These are phyloP conservation scores for Drosophila yooni DNA, from an alignment of 2,888 invertebrate genomes.

Conservation along the genomic window DNA sequence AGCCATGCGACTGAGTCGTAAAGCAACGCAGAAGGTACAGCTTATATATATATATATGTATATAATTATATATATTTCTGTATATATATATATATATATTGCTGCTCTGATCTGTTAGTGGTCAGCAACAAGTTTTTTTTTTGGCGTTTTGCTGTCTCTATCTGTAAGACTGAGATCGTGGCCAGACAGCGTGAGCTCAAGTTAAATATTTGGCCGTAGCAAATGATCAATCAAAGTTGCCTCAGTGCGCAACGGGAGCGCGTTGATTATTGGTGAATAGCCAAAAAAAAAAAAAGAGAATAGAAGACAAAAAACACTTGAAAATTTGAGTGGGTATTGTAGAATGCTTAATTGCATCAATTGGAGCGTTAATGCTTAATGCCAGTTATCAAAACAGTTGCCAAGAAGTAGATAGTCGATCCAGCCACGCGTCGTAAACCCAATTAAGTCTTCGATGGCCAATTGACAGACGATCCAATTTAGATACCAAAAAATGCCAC, in stretches of 20 bases:
- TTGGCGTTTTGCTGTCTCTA: constrained; percentile 7
- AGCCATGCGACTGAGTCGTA: constrained; percentile 61
- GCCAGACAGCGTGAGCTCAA: constrained; percentile 66
- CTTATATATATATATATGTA: constrained; percentile 12
- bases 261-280: constrained; percentile 13
- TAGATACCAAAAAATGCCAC: constrained; percentile 5
- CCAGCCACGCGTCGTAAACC: constrained; percentile 32
- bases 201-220: constrained; percentile 68
- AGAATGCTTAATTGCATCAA: constrained; percentile 60
- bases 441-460: constrained; percentile 40
- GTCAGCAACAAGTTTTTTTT: constrained; percentile 51
- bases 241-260: constrained; percentile 43
- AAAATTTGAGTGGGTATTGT: constrained; percentile 2
- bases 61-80: background rate
- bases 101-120: constrained; percentile 31
- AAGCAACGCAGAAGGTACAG: constrained; percentile 22
- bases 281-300: background rate
- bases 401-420: background rate
- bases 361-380: constrained; percentile 67
- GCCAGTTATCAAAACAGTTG: constrained; percentile 6
- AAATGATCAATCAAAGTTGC: constrained; percentile 74
- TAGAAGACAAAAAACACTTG: background rate
- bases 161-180: constrained; percentile 32
- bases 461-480: constrained; percentile 5
- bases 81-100: background rate